Percentiles rank a stretch among this genome's conserved stretches.
phyloP scores from a whole-genome alignment of 2,797 vertebrate genomes.

The Acridotheres tristis region DNA sequence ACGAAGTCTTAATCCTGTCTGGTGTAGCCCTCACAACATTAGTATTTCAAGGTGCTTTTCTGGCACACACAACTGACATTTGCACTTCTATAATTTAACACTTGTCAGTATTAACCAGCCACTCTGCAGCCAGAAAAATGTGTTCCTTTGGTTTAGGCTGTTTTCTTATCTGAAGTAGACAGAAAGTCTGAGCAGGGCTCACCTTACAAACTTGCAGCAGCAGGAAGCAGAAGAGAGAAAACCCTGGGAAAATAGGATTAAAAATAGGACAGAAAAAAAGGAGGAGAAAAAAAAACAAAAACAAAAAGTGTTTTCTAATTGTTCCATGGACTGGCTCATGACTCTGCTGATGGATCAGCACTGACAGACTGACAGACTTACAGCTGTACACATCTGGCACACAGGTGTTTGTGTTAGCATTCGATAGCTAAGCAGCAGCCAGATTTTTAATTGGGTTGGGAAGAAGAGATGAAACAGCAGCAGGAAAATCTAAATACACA shows the following conservation, averaged over 20 bases:
- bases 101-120: not conserved
- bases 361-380: not conserved
- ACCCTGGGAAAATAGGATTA: not conserved
- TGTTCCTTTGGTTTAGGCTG: not conserved
- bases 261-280: not conserved
- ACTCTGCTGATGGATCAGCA: slow-evolving; percentile 4
- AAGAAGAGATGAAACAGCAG: slow-evolving; percentile 27
- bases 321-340: not conserved
- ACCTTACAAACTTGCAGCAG: not conserved
- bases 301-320: not conserved
- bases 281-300: not conserved
- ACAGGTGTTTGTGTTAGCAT: slow-evolving; percentile 46
- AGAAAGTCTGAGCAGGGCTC: slow-evolving; percentile 1
- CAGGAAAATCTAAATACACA: slow-evolving; percentile 27
- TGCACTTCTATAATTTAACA: not conserved
- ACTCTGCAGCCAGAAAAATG: not conserved
- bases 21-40: not conserved
- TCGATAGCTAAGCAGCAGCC: not conserved
- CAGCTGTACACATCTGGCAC: slow-evolving; percentile 57
- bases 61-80: not conserved
- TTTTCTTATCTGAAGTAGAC: slow-evolving; percentile 38
- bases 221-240: not conserved
- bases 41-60: not conserved
- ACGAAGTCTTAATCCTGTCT: not conserved
- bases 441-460: slow-evolving; percentile 45